phyloP scores from a whole-genome alignment of 2,113 vertebrate species.

The Chloebia gouldiae region DNA sequence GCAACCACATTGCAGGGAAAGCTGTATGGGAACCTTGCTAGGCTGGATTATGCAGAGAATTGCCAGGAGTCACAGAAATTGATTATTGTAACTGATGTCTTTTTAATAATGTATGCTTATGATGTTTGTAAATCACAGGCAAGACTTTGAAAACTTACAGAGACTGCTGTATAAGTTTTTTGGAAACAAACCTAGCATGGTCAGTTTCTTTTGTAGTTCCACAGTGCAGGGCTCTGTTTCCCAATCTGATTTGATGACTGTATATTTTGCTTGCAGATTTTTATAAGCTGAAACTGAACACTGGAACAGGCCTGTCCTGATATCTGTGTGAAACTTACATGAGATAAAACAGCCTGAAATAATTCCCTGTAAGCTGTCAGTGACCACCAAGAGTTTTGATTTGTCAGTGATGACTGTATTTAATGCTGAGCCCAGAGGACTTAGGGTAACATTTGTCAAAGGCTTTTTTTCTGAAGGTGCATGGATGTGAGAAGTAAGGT shows the following conservation, averaged over 20 bases:
- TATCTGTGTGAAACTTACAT: neutral
- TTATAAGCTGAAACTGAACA: neutral
- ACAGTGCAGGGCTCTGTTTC: neutral
- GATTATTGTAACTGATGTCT: constrained; percentile 19
- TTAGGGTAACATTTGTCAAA: neutral
- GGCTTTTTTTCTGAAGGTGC: neutral
- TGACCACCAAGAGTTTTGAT: neutral
- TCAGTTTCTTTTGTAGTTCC: neutral
- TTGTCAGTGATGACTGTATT: neutral
- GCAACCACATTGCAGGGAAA: neutral
- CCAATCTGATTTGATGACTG: neutral
- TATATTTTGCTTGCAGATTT: neutral
- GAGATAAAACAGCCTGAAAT: neutral
- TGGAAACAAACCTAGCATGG: neutral
- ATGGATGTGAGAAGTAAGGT: neutral
- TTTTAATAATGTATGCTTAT: neutral
- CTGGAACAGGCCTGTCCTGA: neutral
- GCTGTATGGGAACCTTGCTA: neutral
- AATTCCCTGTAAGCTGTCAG: neutral
- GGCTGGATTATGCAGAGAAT: constrained; percentile 8
- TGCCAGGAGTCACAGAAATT: constrained; percentile 18
- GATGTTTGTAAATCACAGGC: neutral
- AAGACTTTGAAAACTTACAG: neutral
- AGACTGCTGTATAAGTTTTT: neutral
- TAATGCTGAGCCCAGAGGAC: neutral